phyloP scores from a whole-genome alignment of 1,140 invertebrate species.

The Drosophila malerkotliana region DNA sequence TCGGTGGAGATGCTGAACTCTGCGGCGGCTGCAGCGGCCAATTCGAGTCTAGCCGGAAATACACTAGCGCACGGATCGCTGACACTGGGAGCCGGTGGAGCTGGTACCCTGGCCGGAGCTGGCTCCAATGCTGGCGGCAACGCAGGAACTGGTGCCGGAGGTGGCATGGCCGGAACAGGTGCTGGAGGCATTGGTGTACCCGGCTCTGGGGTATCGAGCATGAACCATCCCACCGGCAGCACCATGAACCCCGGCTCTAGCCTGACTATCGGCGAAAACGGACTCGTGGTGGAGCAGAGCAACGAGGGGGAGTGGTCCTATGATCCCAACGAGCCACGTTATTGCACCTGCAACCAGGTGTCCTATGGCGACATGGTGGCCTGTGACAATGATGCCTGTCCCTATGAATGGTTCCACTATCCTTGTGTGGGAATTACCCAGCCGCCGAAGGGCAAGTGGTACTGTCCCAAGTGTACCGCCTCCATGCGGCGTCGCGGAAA shows the following conservation, averaged over 20 bases:
- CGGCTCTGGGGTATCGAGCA: constrained; percentile 14
- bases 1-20: constrained; percentile 61
- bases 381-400: constrained; percentile 98
- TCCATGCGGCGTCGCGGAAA: constrained; percentile 94
- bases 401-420: constrained; percentile 99
- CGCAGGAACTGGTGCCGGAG: neutral
- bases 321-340: constrained; percentile 96
- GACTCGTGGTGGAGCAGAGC: constrained; percentile 84
- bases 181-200: constrained; percentile 7
- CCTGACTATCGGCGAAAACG: constrained; percentile 66
- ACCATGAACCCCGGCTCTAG: constrained; percentile 41
- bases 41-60: constrained; percentile 8
- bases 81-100: constrained; percentile 3
- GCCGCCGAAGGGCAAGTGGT: constrained; percentile 99
- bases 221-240: constrained; percentile 11
- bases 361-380: constrained; percentile 99
- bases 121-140: neutral
- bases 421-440: constrained; percentile 97
- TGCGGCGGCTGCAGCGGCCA: constrained; percentile 8
- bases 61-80: constrained; percentile 14
- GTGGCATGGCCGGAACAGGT: neutral
- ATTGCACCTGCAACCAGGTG: constrained; percentile 99
- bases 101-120: neutral
- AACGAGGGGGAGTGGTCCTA: constrained; percentile 91
- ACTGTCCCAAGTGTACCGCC: constrained; percentile 96